Conservation (phyloP, 2,113 vertebrate species). For the Oryzias melastigma region DNA sequence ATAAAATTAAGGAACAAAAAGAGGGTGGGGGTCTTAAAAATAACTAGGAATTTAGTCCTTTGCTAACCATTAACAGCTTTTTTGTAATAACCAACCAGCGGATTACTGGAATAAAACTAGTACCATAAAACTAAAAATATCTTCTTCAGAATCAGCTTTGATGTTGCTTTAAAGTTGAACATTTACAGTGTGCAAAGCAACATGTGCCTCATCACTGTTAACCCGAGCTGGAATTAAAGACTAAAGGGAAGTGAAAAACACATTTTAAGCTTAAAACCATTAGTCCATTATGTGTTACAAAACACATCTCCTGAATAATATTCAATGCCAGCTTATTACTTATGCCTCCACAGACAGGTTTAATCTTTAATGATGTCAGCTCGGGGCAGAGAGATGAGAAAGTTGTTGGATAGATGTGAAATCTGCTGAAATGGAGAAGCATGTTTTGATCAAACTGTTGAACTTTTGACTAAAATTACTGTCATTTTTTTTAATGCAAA, state of each 20-base stretch:
- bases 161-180: not conserved
- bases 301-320: not conserved
- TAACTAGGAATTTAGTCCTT: too few relatives aligned
- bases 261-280: not conserved
- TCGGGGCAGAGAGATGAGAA: not conserved
- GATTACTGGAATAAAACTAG: not conserved
- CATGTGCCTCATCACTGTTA: not conserved
- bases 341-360: not conserved
- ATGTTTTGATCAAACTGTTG: constrained; percentile 9
- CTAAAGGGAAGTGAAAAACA: constrained; percentile 9
- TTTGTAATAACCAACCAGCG: too few relatives aligned
- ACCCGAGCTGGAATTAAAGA: not conserved
- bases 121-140: too few relatives aligned
- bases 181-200: constrained; percentile 1
- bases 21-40: too few relatives aligned
- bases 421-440: constrained; percentile 15
- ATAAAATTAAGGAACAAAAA: not conserved
- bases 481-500: constrained; percentile 34
- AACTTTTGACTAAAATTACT: constrained; percentile 14
- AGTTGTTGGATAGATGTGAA: constrained; percentile 6
- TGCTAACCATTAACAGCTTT: too few relatives aligned
- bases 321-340: not conserved
- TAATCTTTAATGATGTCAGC: constrained; percentile 7
- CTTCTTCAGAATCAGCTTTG: not conserved
- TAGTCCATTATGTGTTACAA: not conserved